Base-by-base conservation (phyloP, 2,888 invertebrate genomes). In the Drosophila paranaensis region DNA sequence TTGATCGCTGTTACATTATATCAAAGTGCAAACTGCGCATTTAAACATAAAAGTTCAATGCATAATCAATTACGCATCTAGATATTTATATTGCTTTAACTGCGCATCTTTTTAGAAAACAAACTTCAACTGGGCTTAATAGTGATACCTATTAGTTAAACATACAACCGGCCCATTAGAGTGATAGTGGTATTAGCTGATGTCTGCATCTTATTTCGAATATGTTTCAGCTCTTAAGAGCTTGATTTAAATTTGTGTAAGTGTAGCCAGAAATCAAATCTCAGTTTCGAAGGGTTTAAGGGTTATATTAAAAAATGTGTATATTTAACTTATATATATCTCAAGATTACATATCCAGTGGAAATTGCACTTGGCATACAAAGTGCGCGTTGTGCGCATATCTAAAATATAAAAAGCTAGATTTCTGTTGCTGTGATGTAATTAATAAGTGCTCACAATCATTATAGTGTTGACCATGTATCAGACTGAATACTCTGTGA, bases 1-100 rank as follows among this genome's bases (percentile, higher is more conserved):
- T 20, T 13, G 9, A 11, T 1, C 9, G n/a, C 0, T 40, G 40
- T 46, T 0, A 35, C 11, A 13, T 40, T 11, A 40, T 67, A 46
- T 6, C 2, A 9, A 60, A 50, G 16, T 5, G 14, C 13, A 14
- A 25, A 55, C 27, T 60, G 54, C 58, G 65, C 10, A 54, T 16
- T 71, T 46, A 8, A 20, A 11, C 5, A 11, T 14, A 40, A 11
- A 53, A 65, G 54, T 13, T 37, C 30, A 16, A 10, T 13, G 30
- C 42, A 11, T 40, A 6, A 42, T 27, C 13, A 2, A 35, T 35
- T 33, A 46, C 46, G 46, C 11, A 33, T 48, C 2, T 48, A 2
- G 6, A 30, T 33, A n/a, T 33, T 6, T 11, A 30, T n/a, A 48
- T 30, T 10, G 5, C 6, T 3, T 11, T 6, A 50, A 30, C 10